These are phyloP conservation scores for Cardiocondyla obscurior DNA, from an alignment of 1,140 invertebrate species.

Conservation along the genomic window DNA sequence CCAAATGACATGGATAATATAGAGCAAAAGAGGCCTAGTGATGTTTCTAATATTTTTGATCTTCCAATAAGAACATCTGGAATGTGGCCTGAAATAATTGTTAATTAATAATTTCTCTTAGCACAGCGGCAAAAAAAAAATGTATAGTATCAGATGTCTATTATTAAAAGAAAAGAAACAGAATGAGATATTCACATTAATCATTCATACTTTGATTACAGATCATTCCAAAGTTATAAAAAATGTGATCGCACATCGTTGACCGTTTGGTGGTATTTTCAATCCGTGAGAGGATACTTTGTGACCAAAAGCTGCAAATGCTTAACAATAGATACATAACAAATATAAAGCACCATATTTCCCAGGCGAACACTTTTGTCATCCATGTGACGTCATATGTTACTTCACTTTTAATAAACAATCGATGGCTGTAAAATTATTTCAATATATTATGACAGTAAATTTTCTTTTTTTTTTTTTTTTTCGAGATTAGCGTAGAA, in stretches of 20 bases:
- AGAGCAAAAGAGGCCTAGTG: slow-evolving; percentile 27
- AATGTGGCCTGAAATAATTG: background rate
- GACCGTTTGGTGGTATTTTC: background rate
- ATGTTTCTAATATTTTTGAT: slow-evolving; percentile 87
- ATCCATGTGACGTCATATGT: slow-evolving; percentile 2
- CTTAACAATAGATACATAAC: background rate
- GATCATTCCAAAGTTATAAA: slow-evolving; percentile 39
- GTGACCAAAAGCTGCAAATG: background rate
- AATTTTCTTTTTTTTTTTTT: background rate
- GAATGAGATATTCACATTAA: background rate
- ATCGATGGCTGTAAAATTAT: slow-evolving; percentile 21
- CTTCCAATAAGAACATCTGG: slow-evolving; percentile 84
- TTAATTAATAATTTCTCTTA: background rate
- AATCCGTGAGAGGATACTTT: background rate
- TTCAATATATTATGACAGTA: background rate
- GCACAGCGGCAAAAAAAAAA: no score
- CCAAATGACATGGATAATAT: slow-evolving; percentile 43
- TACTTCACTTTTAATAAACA: background rate
- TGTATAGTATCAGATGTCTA: no score
- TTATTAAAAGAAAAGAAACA: background rate
- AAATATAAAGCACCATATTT: slow-evolving; percentile 11
- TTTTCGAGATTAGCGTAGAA: slow-evolving; percentile 31
- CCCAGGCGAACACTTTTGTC: slow-evolving; percentile 1
- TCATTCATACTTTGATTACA: slow-evolving; percentile 38
- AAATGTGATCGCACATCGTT: background rate